A percentile compares a stretch with the other conserved stretches of the same genome.
Evolutionary conservation across 2,113 vertebrate genomes (phyloP).

Genomic region (Gopherus evgoodei): DNA sequence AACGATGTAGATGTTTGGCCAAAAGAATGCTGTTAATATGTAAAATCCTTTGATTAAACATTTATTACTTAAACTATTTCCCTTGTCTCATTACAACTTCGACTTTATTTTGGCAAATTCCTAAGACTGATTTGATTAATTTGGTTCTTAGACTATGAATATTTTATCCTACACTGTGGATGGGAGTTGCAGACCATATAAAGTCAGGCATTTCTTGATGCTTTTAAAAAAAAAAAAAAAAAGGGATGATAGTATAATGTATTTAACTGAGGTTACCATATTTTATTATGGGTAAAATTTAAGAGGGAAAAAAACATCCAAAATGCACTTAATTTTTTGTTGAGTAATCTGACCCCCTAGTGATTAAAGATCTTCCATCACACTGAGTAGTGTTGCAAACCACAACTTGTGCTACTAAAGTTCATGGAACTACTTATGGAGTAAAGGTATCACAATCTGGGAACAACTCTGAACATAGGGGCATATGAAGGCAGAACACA

Average conservation of each 20-base stretch:
- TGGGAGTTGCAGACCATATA: neutral
- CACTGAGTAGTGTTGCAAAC: neutral
- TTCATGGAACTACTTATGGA: neutral
- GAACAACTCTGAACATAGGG: neutral
- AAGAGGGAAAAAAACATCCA: neutral
- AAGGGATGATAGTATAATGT: neutral
- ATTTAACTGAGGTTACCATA: neutral
- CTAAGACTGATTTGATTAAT: constrained; percentile 27
- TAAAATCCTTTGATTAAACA: constrained; percentile 89
- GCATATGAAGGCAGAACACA: neutral
- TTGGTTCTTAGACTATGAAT: neutral
- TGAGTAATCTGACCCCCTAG: too few species aligned
- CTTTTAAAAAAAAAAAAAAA: too few species aligned
- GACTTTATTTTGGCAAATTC: constrained; percentile 34
- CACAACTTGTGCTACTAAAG: neutral
- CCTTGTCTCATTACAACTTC: constrained; percentile 73
- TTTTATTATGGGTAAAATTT: neutral
- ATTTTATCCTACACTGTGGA: neutral
- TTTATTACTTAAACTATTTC: constrained; percentile 87
- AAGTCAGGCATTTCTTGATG: neutral
- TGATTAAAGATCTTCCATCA: neutral
- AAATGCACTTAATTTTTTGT: neutral
- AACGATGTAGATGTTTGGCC: constrained; percentile 95
- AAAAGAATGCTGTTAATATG: constrained; percentile 92
- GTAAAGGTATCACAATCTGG: neutral